Conservation (phyloP, 2,888 invertebrate genomes). For the Apotomis turbidana region DNA sequence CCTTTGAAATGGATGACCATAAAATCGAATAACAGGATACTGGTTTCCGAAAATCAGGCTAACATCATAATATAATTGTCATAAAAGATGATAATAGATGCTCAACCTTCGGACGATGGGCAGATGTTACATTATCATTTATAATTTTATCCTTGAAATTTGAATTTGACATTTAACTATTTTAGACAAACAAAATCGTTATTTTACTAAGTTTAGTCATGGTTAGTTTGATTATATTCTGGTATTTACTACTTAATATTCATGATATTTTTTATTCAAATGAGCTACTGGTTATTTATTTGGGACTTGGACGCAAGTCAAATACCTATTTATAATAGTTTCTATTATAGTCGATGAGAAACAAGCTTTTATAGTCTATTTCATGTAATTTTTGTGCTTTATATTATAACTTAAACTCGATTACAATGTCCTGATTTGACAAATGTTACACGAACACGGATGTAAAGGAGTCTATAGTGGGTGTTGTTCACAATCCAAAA, state of each 20-base stretch:
- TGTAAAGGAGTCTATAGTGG: no score
- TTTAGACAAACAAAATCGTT: constrained; percentile 37
- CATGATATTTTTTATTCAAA: constrained; percentile 1
- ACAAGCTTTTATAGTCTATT: no score
- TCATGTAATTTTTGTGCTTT: no score
- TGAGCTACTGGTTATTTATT: background rate
- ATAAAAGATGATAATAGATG: constrained; percentile 26
- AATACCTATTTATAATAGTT: background rate
- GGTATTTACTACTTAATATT: constrained; percentile 10
- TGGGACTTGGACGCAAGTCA: background rate
- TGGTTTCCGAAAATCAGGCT: constrained; percentile 26
- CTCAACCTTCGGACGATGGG: constrained; percentile 19
- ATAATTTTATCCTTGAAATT: constrained; percentile 40
- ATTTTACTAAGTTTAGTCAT: constrained; percentile 31
- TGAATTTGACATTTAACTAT: constrained; percentile 41
- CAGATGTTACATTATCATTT: constrained; percentile 34
- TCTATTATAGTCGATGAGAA: no score
- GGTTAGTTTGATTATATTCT: background rate
- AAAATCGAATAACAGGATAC: constrained; percentile 26
- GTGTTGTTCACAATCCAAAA: no score
- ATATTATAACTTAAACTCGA: no score
- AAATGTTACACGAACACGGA: no score
- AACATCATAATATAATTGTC: constrained; percentile 19
- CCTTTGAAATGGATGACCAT: constrained; percentile 21
- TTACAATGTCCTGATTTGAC: no score